Base-by-base conservation (phyloP, 2,888 invertebrate species). In the Dorcus parallelipipedus region DNA sequence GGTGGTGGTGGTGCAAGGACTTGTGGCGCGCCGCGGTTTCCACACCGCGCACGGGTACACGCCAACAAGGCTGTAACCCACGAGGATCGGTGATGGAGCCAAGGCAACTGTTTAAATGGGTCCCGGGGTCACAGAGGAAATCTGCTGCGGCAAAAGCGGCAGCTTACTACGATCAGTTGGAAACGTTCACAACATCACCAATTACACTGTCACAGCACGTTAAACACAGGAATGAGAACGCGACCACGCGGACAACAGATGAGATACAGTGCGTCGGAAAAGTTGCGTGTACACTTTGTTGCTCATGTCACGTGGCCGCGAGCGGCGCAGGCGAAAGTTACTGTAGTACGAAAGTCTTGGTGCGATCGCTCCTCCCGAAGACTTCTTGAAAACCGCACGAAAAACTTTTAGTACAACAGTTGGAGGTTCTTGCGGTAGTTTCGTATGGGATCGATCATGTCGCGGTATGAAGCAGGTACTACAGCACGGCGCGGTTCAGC, bases 21-120 rank as follows among this genome's bases (percentile, higher is more conserved):
- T 63, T 59, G 66, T 61, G 41, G 64, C 56, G 53, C 64, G 64
- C 59, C 71, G 73, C 65, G 79, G 78, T 70, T 79, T 80, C 78
- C 80, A 80, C 73, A 81, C 80, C 71, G 81, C 81, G 76, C 81
- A 81, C 63, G 81, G 81, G 78, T 81, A 81, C 75, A 81, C 80
- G 78, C 81, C 81, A 68, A 81, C 78, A 69, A 81, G 80, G 79
- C 81, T 81, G 78, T 81, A 81, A 74, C 81, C 80, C 79, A 79
- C 74, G 66, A 78, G 71, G 59, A 75, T 73, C 75, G 78, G 76
- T 76, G 74, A 70, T 69, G 78, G 71, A 77, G 77, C 78, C 78
- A 78, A 78, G 76, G 77, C 77, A 75, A 73, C 74, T 73, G 73
- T 68, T 77, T 69, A 57, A 53, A 42, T 58, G 42, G 45, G 57